These are phyloP conservation scores for Phalacrocorax carbo DNA, from an alignment of 2,113 vertebrate genomes.

Conservation along the genomic window DNA sequence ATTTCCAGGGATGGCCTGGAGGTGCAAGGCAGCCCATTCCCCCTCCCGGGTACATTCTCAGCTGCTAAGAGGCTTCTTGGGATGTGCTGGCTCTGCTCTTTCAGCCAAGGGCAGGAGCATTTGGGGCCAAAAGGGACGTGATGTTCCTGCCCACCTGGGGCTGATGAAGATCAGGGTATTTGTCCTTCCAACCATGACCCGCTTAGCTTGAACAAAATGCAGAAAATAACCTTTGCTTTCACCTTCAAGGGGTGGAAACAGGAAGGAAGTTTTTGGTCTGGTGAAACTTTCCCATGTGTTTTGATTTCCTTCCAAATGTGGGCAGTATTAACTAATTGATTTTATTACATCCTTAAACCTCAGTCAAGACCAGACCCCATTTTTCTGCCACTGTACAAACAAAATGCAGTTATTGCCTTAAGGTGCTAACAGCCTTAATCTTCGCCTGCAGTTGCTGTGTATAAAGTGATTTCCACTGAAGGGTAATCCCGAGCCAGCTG, in stretches of 20 bases:
- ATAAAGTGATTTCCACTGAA: constrained; percentile 14
- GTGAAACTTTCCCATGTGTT: neutral
- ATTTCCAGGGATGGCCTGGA: constrained; percentile 77
- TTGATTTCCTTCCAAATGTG: neutral
- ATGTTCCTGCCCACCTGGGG: neutral
- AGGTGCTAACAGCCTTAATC: constrained; percentile 48
- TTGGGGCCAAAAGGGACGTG: neutral
- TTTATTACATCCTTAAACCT: constrained; percentile 37
- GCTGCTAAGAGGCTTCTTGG: constrained; percentile 75
- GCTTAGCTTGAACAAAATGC: neutral
- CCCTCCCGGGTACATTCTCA: constrained; percentile 78
- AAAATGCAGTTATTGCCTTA: constrained; percentile 18
- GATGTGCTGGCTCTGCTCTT: constrained; percentile 55
- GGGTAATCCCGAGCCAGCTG: neutral
- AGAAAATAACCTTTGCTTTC: neutral
- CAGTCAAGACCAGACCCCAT: neutral
- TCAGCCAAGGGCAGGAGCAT: constrained; percentile 40
- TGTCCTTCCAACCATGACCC: neutral
- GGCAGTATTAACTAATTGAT: constrained; percentile 19
- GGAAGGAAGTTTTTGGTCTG: neutral
- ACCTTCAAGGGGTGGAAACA: neutral
- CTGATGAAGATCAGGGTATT: neutral
- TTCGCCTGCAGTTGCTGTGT: neutral
- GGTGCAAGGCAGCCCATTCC: constrained; percentile 76
- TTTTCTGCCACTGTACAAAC: constrained; percentile 28